Base-by-base conservation (phyloP, 2,888 invertebrate species). In the Yponomeuta sedellus region DNA sequence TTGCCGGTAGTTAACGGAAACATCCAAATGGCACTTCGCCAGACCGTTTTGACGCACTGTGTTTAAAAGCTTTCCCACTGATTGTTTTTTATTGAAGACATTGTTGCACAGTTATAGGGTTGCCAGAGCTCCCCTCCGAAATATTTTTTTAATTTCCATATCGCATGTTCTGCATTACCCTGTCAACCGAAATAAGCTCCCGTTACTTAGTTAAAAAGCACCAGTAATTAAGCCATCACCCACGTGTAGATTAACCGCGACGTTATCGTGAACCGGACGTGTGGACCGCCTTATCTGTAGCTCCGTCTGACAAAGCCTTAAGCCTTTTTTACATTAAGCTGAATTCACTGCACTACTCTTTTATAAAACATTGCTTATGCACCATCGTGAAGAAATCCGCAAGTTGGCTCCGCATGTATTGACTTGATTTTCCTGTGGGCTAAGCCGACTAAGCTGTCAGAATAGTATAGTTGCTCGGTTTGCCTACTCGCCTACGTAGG, bases 141-240 rank as follows among this genome's bases (percentile, higher is more conserved):
- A 52, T 52, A 52, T 16, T 1, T 16, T 52, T 12, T 16, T 52
- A 52, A 1, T 52, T 52, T 52, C 44, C 44, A 52, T 52, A 52
- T 52, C 44, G 44, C 44, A 52, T 52, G 44, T 52, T 52, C 44
- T 44, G 44, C 44, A 52, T 52, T 52, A 52, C 44, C 44, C 16
- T 52, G 44, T 52, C 44, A 52, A 16, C 44, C 44, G 44, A 16
- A 52, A 52, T 52, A 52, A 52, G 44, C 44, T 0, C 44, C 44
- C 44, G 44, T 52, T 12, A 44, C 44, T 44, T 52, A 16, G 44
- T 52, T 52, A 52, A 52, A 52, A 52, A 12, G 44, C 44, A 52
- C 44, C 16, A 1, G 44, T 52, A 52, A 52, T 52, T 52, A 52
- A 52, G 44, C 44, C 44, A 52, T 52, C 44, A 52, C 16, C 12